Percentiles rank a stretch among this genome's conserved stretches.
Evolutionary conservation across 2,797 vertebrate genomes (phyloP).

Genomic region (Coluber constrictor): DNA sequence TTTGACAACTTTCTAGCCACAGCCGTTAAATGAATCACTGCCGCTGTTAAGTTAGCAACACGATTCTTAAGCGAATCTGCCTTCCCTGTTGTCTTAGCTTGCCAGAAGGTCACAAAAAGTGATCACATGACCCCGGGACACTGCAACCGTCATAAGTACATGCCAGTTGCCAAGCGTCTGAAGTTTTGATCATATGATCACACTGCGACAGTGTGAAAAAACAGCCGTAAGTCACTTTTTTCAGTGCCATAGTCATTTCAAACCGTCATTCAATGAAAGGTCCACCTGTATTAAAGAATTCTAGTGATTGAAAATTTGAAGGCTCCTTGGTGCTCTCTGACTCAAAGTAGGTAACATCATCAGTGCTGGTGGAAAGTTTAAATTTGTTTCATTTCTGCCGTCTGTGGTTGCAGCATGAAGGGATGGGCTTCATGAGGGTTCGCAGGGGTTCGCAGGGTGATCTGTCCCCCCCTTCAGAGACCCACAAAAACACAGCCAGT

Average conservation of each 20-base stretch:
- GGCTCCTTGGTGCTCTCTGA: too few species aligned
- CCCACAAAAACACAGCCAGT: too few species aligned
- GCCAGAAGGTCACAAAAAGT: background rate
- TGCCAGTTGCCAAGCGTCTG: background rate
- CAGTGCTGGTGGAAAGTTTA: conserved; percentile 51
- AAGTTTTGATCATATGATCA: background rate
- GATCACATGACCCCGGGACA: background rate
- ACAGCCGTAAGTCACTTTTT: background rate
- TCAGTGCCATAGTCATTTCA: background rate
- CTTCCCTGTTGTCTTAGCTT: background rate
- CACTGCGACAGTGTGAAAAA: background rate
- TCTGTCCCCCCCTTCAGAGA: too few species aligned
- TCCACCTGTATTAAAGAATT: conserved; percentile 65
- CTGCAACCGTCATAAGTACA: background rate
- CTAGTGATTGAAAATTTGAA: conserved; percentile 71
- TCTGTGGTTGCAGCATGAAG: conserved; percentile 70
- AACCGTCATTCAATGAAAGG: background rate
- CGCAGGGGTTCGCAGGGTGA: too few species aligned
- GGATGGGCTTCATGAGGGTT: too few species aligned
- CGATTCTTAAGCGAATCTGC: background rate
- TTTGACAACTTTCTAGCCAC: background rate
- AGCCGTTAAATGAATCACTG: background rate
- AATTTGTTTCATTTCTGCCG: conserved; percentile 81
- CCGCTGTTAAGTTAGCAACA: background rate
- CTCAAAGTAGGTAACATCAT: background rate